Base-by-base conservation (phyloP, 1,140 invertebrate species). In the Globodera rostochiensis region DNA sequence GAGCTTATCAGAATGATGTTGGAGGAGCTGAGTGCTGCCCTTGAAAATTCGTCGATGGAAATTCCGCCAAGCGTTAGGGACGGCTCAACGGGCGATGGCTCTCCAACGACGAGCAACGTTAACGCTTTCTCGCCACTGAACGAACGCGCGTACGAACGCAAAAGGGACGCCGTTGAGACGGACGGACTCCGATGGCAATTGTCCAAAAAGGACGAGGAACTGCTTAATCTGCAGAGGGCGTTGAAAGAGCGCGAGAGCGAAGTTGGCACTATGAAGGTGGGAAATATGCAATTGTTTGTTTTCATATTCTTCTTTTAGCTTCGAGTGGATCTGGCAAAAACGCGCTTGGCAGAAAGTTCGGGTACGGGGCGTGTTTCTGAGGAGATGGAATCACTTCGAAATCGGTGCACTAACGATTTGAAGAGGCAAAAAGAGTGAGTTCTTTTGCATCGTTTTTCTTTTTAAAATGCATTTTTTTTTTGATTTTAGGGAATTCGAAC, bases 131-230 rank as follows among this genome's bases (percentile, higher is more conserved):
- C 77, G 11, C 87, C 88, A 8, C 70, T 89, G n/a, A 21, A 86
- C 3, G 87, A 88, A 57, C 80, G 88, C 8, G 89, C 88, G 4
- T 85, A 88, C 47, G 76, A 74, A 45, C 69, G 88, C 4, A 89
- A 90, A 74, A 82, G 83, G 60, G 88, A 90, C 75, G 85, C 83
- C 13, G 86, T 84, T 46, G 88, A 89, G 73, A 86, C 88, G 11
- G 88, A 89, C 74, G 82, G 84, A 53, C 75, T 89, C 13, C 82
- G 89, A 9, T 89, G 88, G 88, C 87, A 89, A 74, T 77, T 90
- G 76, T 80, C 89, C 8, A 90, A 89, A 71, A 89, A 89, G 74
- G 88, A 89, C 36, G 77, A 80, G 13, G 85, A 90, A 71, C 84
- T 90, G 74, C 45, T 82, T 15, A 81, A 87, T 47, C 70, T 90